phyloP scores from a whole-genome alignment of 2,888 invertebrate species.

The Acrobasis consociella region DNA sequence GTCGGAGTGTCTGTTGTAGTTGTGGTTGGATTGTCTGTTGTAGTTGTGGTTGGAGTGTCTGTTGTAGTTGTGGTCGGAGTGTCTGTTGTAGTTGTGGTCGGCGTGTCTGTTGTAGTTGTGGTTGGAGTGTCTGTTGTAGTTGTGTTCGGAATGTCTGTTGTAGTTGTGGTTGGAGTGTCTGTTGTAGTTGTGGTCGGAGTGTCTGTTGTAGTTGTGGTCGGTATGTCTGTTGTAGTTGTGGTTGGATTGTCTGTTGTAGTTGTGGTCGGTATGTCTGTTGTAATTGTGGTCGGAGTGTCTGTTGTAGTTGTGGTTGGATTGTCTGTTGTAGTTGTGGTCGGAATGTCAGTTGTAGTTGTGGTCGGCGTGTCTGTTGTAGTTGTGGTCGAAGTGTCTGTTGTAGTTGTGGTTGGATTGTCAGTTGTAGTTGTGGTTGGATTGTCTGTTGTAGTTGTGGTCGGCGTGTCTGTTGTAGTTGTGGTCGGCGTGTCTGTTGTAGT shows the following conservation, averaged over 20 bases:
- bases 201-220: not conserved
- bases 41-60: not conserved
- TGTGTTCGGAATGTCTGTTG: not conserved
- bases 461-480: not conserved
- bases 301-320: not conserved
- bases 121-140: not conserved
- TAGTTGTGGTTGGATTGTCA: not conserved
- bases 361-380: not conserved
- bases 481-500: not conserved
- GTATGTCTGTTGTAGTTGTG: not conserved
- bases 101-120: not conserved
- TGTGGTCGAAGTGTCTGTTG: not conserved
- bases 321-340: not conserved
- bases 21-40: constrained; percentile 3
- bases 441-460: not conserved
- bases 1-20: constrained; percentile 22
- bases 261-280: not conserved
- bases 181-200: not conserved
- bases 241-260: not conserved
- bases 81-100: not conserved
- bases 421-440: not conserved
- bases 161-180: not conserved
- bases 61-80: not conserved
- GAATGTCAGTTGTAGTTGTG: not conserved
- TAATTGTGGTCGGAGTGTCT: not conserved